Conservation (phyloP, 2,113 vertebrate genomes). For the Athene cunicularia region DNA sequence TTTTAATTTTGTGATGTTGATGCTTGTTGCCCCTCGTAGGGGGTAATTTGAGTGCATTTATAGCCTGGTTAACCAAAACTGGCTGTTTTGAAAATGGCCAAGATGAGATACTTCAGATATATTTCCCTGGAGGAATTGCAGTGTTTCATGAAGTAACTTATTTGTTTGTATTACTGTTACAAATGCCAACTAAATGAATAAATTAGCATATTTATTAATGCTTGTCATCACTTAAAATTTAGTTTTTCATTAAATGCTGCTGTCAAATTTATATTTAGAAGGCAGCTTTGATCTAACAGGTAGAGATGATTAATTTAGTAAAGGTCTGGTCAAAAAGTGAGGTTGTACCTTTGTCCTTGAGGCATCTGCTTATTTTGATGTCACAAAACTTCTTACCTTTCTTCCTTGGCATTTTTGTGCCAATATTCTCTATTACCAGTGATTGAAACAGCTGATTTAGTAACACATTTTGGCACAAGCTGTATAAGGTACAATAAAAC, state of each 20-base stretch:
- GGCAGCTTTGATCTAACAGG: background rate
- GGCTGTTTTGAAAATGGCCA: background rate
- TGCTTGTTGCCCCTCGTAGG: background rate
- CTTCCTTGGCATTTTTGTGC: background rate
- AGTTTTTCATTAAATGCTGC: conserved; percentile 11
- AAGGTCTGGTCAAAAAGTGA: background rate
- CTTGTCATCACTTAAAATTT: conserved; percentile 29
- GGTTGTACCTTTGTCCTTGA: background rate
- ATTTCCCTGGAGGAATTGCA: background rate
- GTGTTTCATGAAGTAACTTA: background rate
- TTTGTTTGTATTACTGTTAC: background rate
- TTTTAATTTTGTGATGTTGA: background rate
- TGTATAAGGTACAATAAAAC: background rate
- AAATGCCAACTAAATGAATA: background rate
- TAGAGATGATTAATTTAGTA: background rate
- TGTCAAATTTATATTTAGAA: background rate
- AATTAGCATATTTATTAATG: conserved; percentile 18
- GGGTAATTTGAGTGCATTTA: background rate
- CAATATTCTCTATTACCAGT: background rate
- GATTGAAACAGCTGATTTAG: background rate
- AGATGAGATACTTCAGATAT: background rate
- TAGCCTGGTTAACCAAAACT: background rate
- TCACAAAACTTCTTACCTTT: background rate
- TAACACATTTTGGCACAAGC: background rate
- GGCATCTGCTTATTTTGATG: background rate